Conservation (phyloP, 1,140 invertebrate species). For the Chymomyza costata region DNA sequence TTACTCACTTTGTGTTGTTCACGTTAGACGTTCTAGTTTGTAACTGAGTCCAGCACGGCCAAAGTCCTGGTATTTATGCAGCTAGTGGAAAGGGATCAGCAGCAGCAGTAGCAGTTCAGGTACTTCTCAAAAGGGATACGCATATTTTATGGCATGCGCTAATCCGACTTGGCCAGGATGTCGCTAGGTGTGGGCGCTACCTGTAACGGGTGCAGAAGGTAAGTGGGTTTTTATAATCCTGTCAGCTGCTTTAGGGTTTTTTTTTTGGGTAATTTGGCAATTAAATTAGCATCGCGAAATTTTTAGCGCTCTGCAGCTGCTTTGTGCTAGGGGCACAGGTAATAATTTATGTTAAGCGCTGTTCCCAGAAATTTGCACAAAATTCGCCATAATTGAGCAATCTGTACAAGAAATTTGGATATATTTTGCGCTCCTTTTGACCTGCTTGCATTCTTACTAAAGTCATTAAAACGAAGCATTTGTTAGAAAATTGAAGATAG, state of each 20-base stretch:
- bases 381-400: constrained; percentile 5
- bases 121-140: no score
- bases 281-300: constrained; percentile 30
- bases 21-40: constrained; percentile 61
- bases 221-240: constrained; percentile 24
- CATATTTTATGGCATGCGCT: constrained; percentile 20
- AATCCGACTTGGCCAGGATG: no score
- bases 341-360: not conserved
- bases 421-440: no score
- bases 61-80: not conserved
- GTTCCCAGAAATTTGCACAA: constrained; percentile 16
- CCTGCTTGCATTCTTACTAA: no score
- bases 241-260: no score
- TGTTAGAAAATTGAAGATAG: no score
- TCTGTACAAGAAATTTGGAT: constrained; percentile 3
- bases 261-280: no score
- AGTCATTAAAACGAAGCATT: no score
- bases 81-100: no score
- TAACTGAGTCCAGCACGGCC: constrained; percentile 31
- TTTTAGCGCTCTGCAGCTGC: constrained; percentile 38
- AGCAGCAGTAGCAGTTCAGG: no score
- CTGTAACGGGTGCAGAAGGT: constrained; percentile 6
- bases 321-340: no score
- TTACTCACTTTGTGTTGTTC: constrained; percentile 20
- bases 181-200: no score